These are phyloP conservation scores for Carpatolechia fugitivella DNA, from an alignment of 2,888 invertebrate species.

Conservation along the genomic window DNA sequence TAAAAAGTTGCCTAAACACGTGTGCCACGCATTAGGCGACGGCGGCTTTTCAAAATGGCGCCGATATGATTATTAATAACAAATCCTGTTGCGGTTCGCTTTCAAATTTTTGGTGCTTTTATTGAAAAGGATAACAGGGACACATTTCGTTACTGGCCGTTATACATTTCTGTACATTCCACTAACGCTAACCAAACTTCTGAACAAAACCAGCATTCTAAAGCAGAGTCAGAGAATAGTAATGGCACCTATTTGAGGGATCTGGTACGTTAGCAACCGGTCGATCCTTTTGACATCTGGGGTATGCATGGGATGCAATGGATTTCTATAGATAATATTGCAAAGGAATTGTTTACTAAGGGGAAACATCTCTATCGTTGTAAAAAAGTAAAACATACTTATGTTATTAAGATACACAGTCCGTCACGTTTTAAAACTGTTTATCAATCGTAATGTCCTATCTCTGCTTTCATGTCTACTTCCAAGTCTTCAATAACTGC, in stretches of 20 bases:
- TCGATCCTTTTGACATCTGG: conserved; percentile 62
- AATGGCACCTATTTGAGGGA: neutral
- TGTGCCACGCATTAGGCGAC: conserved; percentile 29
- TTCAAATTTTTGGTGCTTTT: conserved; percentile 53
- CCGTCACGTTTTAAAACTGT: neutral
- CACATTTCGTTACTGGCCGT: neutral
- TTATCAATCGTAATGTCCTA: neutral
- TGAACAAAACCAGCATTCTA: neutral
- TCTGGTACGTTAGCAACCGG: conserved; percentile 21
- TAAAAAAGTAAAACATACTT: no score
- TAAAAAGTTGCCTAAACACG: conserved; percentile 24
- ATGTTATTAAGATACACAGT: no score
- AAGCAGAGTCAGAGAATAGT: neutral
- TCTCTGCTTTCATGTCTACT: neutral
- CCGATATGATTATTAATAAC: conserved; percentile 74
- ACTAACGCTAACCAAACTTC: no score
- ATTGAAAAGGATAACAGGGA: neutral
- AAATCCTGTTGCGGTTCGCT: conserved; percentile 63
- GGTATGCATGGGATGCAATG: conserved; percentile 50
- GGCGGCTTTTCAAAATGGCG: conserved; percentile 62
- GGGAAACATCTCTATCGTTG: conserved; percentile 58
- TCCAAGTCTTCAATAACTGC: neutral
- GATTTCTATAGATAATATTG: conserved; percentile 35
- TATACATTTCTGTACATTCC: neutral
- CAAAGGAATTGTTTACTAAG: conserved; percentile 49